phyloP scores from a whole-genome alignment of 2,113 vertebrate species.

The Gallinago media region DNA sequence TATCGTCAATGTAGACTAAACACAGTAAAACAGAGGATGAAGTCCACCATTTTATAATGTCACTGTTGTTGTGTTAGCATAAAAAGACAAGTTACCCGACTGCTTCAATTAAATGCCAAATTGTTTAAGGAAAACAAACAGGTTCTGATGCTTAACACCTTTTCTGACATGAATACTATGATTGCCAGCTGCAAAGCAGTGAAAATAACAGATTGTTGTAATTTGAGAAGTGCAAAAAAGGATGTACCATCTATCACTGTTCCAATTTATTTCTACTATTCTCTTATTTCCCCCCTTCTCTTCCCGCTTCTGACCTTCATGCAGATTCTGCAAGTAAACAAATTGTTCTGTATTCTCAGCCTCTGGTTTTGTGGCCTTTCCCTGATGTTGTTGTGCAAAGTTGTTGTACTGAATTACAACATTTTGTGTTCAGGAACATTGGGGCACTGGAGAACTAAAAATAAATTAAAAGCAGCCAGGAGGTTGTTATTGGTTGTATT shows the following conservation, averaged over 20 bases:
- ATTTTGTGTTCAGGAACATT: neutral
- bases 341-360: neutral
- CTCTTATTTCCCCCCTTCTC: neutral
- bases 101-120: neutral
- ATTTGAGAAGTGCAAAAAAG: neutral
- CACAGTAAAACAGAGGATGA: neutral
- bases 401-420: neutral
- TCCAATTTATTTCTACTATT: neutral
- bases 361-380: neutral
- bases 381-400: neutral
- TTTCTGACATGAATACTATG: neutral
- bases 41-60: neutral
- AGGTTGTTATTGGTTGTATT: neutral
- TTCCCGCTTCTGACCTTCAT: neutral
- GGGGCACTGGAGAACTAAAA: neutral
- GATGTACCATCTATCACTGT: neutral
- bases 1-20: neutral
- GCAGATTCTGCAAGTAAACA: neutral
- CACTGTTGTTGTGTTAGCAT: neutral
- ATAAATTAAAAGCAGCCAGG: neutral
- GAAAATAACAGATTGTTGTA: neutral
- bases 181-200: neutral
- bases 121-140: neutral
- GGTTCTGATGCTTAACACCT: neutral
- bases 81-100: neutral